Evolutionary conservation across 2,797 vertebrate genomes (phyloP).

Genomic region (Cryptoblepharus egeriae): DNA sequence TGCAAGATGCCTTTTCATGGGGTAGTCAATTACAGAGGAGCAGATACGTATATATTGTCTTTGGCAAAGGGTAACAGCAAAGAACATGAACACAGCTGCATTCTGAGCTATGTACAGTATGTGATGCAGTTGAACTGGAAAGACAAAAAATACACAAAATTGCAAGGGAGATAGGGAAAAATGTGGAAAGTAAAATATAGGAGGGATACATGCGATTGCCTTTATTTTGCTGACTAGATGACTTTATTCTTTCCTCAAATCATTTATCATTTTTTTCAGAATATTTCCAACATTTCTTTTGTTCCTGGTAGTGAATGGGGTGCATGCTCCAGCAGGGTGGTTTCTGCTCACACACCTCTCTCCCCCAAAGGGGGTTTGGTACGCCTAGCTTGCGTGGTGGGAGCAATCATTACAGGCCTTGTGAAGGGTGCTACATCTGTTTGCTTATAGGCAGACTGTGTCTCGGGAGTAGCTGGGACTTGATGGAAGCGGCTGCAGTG

Average conservation of each 20-base stretch:
- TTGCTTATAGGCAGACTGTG: no score
- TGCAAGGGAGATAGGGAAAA: not conserved
- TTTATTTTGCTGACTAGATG: not conserved
- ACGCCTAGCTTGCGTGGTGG: no score
- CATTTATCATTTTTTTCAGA: not conserved
- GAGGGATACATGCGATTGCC: not conserved
- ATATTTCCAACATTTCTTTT: not conserved
- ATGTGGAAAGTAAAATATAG: conserved; percentile 29
- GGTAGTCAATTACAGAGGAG: conserved; percentile 70
- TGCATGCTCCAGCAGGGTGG: no score
- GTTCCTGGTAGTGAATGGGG: no score
- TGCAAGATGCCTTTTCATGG: conserved; percentile 61
- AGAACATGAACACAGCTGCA: conserved; percentile 57
- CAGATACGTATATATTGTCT: conserved; percentile 63
- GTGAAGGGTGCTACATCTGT: no score
- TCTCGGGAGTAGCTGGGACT: no score
- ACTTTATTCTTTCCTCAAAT: not conserved
- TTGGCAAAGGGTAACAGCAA: conserved; percentile 64
- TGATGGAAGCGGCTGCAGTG: no score
- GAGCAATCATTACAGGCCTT: no score
- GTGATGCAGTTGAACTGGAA: conserved; percentile 49
- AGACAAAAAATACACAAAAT: conserved; percentile 23
- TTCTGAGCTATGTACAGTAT: conserved; percentile 31
- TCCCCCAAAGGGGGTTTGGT: no score
- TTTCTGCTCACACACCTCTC: no score